These are phyloP conservation scores for Drosophila pseudotakahashii DNA, from an alignment of 2,888 invertebrate genomes.

Conservation along the genomic window DNA sequence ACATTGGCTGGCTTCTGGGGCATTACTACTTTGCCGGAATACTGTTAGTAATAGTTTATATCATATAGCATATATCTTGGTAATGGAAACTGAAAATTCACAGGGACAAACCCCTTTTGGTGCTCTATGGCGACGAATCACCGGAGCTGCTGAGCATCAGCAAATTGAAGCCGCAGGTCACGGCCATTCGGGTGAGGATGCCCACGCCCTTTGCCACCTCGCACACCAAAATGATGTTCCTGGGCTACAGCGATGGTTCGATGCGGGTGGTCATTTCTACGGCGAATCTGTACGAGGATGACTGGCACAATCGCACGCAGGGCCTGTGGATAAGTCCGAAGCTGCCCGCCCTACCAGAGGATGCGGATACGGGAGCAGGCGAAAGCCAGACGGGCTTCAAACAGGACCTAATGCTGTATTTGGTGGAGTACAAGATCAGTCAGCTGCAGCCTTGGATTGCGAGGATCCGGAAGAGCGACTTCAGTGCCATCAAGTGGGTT, in stretches of 20 bases:
- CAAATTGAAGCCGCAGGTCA: conserved; percentile 88
- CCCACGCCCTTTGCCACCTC: conserved; percentile 93
- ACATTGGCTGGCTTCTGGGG: conserved; percentile 93
- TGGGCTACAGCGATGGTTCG: conserved; percentile 92
- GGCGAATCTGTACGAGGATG: conserved; percentile 94
- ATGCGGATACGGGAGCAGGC: conserved; percentile 86
- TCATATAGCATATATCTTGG: neutral
- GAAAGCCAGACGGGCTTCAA: conserved; percentile 95
- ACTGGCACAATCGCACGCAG: conserved; percentile 98
- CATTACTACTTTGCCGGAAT: conserved; percentile 92
- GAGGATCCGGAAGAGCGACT: conserved; percentile 91
- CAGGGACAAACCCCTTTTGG: conserved; percentile 89
- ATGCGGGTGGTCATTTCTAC: conserved; percentile 95
- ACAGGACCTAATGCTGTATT: conserved; percentile 89
- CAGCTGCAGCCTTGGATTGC: conserved; percentile 90
- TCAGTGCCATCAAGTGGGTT: conserved; percentile 90
- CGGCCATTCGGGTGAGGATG: conserved; percentile 88
- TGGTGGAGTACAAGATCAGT: conserved; percentile 89
- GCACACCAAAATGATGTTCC: conserved; percentile 95
- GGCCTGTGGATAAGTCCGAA: conserved; percentile 96
- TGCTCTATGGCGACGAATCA: conserved; percentile 91
- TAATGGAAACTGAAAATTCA: neutral
- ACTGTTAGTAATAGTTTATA: conserved; percentile 84
- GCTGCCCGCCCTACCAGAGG: conserved; percentile 87
- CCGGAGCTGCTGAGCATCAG: conserved; percentile 86